These are phyloP conservation scores for Nipponia nippon DNA, from an alignment of 2,113 vertebrate species.

Conservation along the genomic window DNA sequence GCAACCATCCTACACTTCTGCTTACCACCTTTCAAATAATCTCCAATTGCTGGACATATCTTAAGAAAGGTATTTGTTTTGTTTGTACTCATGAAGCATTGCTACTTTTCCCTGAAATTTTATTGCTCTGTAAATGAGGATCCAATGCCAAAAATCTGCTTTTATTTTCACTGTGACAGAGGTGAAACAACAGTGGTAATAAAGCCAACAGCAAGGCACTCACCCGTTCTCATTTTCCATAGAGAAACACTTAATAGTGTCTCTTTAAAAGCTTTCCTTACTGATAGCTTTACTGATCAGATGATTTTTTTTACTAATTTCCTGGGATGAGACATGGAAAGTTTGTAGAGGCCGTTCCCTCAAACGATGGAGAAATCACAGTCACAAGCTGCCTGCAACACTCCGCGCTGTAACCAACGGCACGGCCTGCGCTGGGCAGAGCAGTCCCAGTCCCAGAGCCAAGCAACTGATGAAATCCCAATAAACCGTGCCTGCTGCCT, in stretches of 20 bases:
- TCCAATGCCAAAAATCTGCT: neutral
- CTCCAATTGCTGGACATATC: neutral
- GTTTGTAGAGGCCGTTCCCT: neutral
- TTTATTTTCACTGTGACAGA: neutral
- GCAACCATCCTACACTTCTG: neutral
- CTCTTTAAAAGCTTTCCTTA: neutral
- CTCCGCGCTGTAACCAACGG: fast-evolving
- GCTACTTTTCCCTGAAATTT: neutral
- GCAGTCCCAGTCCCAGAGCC: neutral
- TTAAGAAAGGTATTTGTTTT: neutral
- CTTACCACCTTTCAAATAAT: neutral
- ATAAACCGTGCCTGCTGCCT: neutral
- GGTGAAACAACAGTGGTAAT: neutral
- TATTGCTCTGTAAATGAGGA: neutral
- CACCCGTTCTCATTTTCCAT: neutral
- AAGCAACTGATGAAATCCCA: neutral
- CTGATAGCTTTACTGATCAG: neutral
- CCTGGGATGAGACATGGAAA: neutral
- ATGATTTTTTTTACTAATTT: neutral
- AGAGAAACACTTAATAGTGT: neutral
- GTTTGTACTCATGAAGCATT: neutral
- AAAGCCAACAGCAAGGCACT: neutral
- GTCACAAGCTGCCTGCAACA: neutral
- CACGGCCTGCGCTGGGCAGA: neutral
- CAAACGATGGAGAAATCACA: neutral